Conservation (phyloP, 1,140 invertebrate species). For the Chelonus insularis region DNA sequence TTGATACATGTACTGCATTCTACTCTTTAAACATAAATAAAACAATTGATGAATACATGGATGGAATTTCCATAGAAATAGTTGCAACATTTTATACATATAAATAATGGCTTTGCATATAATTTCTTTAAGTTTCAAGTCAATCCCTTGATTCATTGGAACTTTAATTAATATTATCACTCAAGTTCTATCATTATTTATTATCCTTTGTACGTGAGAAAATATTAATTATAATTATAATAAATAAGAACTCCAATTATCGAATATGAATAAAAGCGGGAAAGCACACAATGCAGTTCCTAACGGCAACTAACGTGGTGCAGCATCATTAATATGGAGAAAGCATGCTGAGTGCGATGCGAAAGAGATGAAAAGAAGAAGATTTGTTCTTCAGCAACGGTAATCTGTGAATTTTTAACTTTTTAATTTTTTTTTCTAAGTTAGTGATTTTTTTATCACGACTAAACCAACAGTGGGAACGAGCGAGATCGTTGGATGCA, state of each 20-base stretch:
- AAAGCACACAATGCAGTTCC: slow-evolving; percentile 5
- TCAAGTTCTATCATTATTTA: too few relatives aligned
- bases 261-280: neutral
- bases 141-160: too few relatives aligned
- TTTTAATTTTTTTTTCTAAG: slow-evolving; percentile 5
- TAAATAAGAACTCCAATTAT: neutral
- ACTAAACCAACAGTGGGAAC: neutral
- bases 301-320: slow-evolving; percentile 17
- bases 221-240: slow-evolving; percentile 1
- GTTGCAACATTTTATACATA: too few relatives aligned
- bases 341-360: slow-evolving; percentile 6
- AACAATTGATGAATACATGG: too few relatives aligned
- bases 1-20: too few relatives aligned
- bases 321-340: slow-evolving; percentile 19
- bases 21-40: too few relatives aligned
- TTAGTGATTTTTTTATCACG: neutral
- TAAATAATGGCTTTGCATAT: too few relatives aligned
- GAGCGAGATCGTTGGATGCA: neutral
- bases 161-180: too few relatives aligned
- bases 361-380: slow-evolving; percentile 11
- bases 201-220: neutral
- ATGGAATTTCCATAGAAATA: too few relatives aligned
- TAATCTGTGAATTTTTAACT: neutral
- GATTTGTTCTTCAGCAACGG: neutral
- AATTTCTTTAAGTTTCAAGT: too few relatives aligned